Conservation (phyloP, 92 coral and sea anemone genomes). For the Bergia puertoricense region DNA sequence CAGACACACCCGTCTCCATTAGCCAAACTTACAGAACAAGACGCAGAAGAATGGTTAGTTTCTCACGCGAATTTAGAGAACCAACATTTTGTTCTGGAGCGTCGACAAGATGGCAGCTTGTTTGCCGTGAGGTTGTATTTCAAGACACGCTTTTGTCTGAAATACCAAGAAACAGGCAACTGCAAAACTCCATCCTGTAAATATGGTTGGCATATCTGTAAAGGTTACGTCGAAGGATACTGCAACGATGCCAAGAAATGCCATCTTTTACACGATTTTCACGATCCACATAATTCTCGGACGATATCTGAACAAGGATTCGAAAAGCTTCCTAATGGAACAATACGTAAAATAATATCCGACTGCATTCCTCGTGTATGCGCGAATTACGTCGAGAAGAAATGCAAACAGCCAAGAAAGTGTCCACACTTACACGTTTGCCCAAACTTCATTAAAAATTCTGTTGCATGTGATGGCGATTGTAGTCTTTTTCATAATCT, state of each 20-base stretch:
- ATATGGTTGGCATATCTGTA: slow-evolving; percentile 51
- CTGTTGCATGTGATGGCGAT: slow-evolving; percentile 26
- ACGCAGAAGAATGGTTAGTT: slow-evolving; percentile 57
- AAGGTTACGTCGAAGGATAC: slow-evolving; percentile 48
- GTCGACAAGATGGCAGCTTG: slow-evolving; percentile 34
- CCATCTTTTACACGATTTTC: slow-evolving; percentile 42
- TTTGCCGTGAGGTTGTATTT: slow-evolving; percentile 31
- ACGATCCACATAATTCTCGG: slow-evolving; percentile 40
- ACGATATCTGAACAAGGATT: slow-evolving; percentile 35
- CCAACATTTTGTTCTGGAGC: slow-evolving; percentile 41
- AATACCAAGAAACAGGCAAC: slow-evolving; percentile 46
- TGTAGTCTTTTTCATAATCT: slow-evolving; percentile 42
- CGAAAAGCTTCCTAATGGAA: slow-evolving; percentile 13
- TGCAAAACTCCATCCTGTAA: slow-evolving; percentile 40
- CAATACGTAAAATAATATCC: slow-evolving; percentile 33
- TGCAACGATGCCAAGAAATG: slow-evolving; percentile 38
- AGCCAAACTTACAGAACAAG: slow-evolving; percentile 35
- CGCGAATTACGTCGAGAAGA: slow-evolving; percentile 25
- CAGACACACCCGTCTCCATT: slow-evolving; percentile 67
- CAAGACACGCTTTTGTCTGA: slow-evolving; percentile 57
- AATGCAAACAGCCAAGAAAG: slow-evolving; percentile 12
- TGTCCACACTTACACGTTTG: slow-evolving; percentile 54
- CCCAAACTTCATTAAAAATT: slow-evolving; percentile 21
- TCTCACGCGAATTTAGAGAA: slow-evolving; percentile 34
- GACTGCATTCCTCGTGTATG: slow-evolving; percentile 51